Conservation (phyloP, 2,797 vertebrate species). For the Sebastes jordani region DNA sequence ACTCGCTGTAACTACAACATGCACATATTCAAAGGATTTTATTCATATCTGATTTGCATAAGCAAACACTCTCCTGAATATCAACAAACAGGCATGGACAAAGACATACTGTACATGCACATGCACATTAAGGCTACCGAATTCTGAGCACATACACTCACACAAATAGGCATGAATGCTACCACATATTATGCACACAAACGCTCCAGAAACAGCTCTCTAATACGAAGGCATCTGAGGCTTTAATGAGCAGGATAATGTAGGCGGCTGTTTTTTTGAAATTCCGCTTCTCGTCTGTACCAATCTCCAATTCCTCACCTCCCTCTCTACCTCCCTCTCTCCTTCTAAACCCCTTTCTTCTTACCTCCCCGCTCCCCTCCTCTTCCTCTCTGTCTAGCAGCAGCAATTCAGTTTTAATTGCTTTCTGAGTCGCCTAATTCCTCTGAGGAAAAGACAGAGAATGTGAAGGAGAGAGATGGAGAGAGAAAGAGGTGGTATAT, state of each 20-base stretch:
- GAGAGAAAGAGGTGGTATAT: slow-evolving; percentile 34
- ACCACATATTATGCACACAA: slow-evolving; percentile 23
- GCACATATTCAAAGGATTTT: slow-evolving; percentile 47
- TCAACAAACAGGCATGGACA: slow-evolving; percentile 54
- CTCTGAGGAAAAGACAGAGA: slow-evolving; percentile 48
- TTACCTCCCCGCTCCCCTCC: slow-evolving; percentile 40
- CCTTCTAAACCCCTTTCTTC: slow-evolving; percentile 56
- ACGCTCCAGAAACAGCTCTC: slow-evolving; percentile 28
- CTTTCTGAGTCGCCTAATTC: slow-evolving; percentile 77
- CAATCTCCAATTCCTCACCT: slow-evolving; percentile 38
- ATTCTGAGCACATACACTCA: slow-evolving; percentile 13
- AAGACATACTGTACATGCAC: slow-evolving; percentile 48
- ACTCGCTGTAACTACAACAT: slow-evolving; percentile 34
- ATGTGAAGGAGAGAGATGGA: slow-evolving; percentile 38
- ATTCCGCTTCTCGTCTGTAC: slow-evolving; percentile 41
- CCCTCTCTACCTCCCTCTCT: slow-evolving; percentile 40
- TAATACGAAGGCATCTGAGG: slow-evolving; percentile 42
- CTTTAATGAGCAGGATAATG: slow-evolving; percentile 67
- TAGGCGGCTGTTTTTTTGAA: slow-evolving; percentile 57
- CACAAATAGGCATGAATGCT: slow-evolving; percentile 20
- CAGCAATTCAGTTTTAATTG: slow-evolving; percentile 76
- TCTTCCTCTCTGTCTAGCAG: slow-evolving; percentile 62
- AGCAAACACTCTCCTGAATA: slow-evolving; percentile 46
- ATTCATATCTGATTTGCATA: slow-evolving; percentile 59
- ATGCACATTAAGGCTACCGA: slow-evolving; percentile 19